Base-by-base conservation (phyloP, 2,888 invertebrate species). In the Stenchaetothrips biformis region DNA sequence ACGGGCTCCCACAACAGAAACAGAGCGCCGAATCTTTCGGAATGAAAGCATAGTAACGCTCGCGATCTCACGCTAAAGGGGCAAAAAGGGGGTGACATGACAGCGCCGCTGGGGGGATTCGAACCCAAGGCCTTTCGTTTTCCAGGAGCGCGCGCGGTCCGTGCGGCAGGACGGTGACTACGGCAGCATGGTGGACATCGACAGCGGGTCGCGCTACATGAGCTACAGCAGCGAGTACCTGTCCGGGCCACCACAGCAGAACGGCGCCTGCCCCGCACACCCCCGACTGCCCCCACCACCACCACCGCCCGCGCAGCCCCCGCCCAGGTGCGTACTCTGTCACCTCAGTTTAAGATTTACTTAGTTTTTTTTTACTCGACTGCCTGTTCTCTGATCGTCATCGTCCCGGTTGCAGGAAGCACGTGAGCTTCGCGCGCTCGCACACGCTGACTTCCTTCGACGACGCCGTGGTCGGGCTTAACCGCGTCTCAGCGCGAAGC, bases 381-480 rank as follows among this genome's bases (percentile, higher is more conserved):
- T n/a, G 62, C 16, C 77, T 77, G n/a, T n/a, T n/a, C 77, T 77
- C 77, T 77, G 25, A 27, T 37, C 37, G 25, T 77, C 77, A 16
- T 47, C 13, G 27, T 77, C 11, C 77, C 2, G 16, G 7, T 13
- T 77, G 77, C 48, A 79, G 27, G 82, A 96, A 96, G 86, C 96
- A 96, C 86, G 96, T 96, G 59, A 95, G 95, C 84, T 96, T 96
- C 85, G 95, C 95, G 78, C 90, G 95, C 81, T 95, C 95, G 7
- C 94, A 95, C 86, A 95, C 95, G 0, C 87, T 95, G 83, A 94
- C 95, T 48, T 95, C 95, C 7, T 95, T 95, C 85, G 95, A 95
- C 84, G 93, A 93, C 85, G 90, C 92, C 48, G 88, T 89, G 77
- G 88, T 89, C 80, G 85, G 86, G 80, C 84, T 86, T 77, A 86